Conservation (phyloP, 2,797 vertebrate genomes). For the Trichosurus vulpecula region DNA sequence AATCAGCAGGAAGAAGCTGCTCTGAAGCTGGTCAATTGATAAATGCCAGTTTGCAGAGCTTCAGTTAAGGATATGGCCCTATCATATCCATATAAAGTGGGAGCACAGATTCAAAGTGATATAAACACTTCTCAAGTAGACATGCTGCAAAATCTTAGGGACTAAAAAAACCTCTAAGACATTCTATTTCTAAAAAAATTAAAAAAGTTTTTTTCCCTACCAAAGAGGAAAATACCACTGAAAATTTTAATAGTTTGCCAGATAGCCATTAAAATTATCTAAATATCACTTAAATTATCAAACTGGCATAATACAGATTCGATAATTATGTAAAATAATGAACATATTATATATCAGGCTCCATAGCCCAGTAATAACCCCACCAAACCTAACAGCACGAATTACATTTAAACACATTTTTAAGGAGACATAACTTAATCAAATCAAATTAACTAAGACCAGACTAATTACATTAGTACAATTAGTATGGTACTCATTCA, state of each 20-base stretch:
- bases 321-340: conserved; percentile 83
- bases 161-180: neutral
- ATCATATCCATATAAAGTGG: neutral
- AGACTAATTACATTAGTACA: conserved; percentile 78
- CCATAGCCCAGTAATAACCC: conserved; percentile 75
- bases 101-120: neutral
- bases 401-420: conserved; percentile 77
- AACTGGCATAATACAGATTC: conserved; percentile 78
- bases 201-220: neutral
- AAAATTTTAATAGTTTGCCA: conserved; percentile 91
- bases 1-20: neutral
- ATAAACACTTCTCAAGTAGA: neutral
- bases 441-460: conserved; percentile 79
- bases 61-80: neutral
- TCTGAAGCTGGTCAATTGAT: neutral
- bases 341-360: conserved; percentile 75
- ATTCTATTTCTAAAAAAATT: neutral
- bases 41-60: neutral
- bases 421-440: conserved; percentile 63
- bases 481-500: conserved; percentile 72
- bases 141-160: neutral
- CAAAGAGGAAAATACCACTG: conserved; percentile 66
- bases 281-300: conserved; percentile 89
- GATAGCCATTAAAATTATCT: conserved; percentile 89
- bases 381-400: conserved; percentile 71